phyloP scores from a whole-genome alignment of 1,140 invertebrate genomes.

The Drosophila nigromelanica region DNA sequence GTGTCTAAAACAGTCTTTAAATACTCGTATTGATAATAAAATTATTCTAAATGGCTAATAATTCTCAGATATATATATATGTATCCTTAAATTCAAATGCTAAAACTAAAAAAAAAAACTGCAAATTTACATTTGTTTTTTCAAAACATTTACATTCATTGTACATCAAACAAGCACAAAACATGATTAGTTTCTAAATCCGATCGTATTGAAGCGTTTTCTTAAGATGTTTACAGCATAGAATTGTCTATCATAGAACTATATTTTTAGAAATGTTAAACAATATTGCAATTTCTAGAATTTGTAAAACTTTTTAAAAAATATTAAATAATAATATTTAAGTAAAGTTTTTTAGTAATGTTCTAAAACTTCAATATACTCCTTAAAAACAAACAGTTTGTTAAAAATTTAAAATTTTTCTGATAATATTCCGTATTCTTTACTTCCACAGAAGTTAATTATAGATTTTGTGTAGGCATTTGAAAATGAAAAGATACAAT shows the following conservation, averaged over 20 bases:
- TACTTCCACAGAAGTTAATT: not conserved
- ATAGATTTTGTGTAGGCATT: not conserved
- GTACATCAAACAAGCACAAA: slow-evolving; percentile 14
- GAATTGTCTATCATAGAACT: too few relatives aligned
- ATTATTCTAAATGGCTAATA: slow-evolving; percentile 13
- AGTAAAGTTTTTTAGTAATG: too few relatives aligned
- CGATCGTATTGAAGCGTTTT: not conserved
- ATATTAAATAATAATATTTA: too few relatives aligned
- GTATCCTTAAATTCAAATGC: slow-evolving; percentile 5
- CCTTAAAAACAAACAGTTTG: too few relatives aligned
- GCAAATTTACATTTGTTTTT: not conserved
- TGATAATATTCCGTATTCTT: too few relatives aligned
- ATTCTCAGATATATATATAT: slow-evolving; percentile 9
- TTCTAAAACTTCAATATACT: too few relatives aligned
- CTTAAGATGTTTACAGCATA: not conserved
- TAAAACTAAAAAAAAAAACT: not conserved
- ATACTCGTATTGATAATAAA: slow-evolving; percentile 30
- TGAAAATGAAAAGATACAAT: not conserved
- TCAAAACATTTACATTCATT: slow-evolving; percentile 29
- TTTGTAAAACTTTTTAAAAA: too few relatives aligned
- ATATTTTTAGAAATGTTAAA: too few relatives aligned
- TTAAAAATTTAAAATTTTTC: too few relatives aligned
- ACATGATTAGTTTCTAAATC: not conserved
- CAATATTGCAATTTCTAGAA: too few relatives aligned
- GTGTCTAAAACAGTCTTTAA: slow-evolving; percentile 34